Base-by-base conservation (phyloP, 2,797 vertebrate species). In the Eurystomus glaucurus region DNA sequence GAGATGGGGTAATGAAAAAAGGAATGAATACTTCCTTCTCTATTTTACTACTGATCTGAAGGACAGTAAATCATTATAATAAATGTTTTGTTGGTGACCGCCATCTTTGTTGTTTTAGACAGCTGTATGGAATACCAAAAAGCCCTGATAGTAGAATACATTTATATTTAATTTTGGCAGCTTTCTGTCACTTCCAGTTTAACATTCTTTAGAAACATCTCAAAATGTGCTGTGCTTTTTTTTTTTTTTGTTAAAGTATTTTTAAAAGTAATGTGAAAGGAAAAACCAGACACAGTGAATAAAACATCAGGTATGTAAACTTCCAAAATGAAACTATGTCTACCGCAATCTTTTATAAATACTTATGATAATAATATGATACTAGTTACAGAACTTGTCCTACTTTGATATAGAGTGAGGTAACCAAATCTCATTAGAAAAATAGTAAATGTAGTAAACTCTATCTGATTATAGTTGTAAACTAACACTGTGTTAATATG, bases 341-440 rank as follows among this genome's bases (percentile, higher is more conserved):
- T 96, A 86, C 71, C 93, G 26, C 81, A 88, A 69, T 86, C 51
- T 95, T 97, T 94, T 95, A 97, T 96, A 97, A 97, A 98, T 97
- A 97, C 97, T 98, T 35, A 35, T 35, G 35, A 35, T 35, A 35
- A 35, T 35, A 35, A 35, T 98, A 96, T 98, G 58, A 83, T 92
- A 80, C 83, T 97, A 97, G 97, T 98, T 97, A 97, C 82, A 96
- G 82, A 97, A 94, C 86, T 96, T 96, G 85, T 93, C 61, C 68
- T 69, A 83, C 39, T 95, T 97, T 97, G 26, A 77, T 60, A 87
- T 60, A 71, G 25, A 96, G 83, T 54, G 41, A 33, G 8, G 54
- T 97, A 97, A 94, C 45, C 28, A 93, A 96, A 97, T 82, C 39
- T 97, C 68, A 94, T 94, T 92, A 92, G 50, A 91, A 96, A 97